Base-by-base conservation (phyloP, 64 coral and sea anemone species). In the Stichodactyla mertensii region DNA sequence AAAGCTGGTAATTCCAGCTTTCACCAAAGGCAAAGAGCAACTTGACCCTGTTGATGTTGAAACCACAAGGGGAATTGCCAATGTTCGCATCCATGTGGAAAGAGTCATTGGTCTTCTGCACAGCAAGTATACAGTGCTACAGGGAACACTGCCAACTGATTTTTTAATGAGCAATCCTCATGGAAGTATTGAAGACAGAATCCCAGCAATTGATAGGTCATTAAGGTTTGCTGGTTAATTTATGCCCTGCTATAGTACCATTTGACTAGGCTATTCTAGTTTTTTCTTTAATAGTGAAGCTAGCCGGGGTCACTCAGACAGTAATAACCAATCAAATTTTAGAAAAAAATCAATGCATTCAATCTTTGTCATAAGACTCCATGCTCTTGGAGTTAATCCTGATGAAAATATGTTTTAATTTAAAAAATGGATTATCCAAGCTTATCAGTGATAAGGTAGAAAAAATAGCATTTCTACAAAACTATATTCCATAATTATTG, bases 161-260 rank as follows among this genome's bases (percentile, higher is more conserved):
- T 87, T 87, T 78, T 26, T 87, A 51, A 87, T 87, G 7, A 54
- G 64, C 69, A 74, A 87, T 64, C 84, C 84, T 66, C 55, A 66
- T 64, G 53, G 26, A 62, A 28, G 61, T 23, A 20, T 55, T 20
- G 64, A 79, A 54, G 86, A 78, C 24, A 77, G 71, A 51, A 71
- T 55, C 71, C 86, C 86, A 9, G 7, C 53, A 77, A 79, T 87
- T 87, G 86, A 87, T 79, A 19, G 87, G 56, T 80, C 54, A 89
- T 89, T 28, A 89, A 69, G 64, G 87, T 89, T 89, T 89, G 87
- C 80, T 89, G 71, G 86, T 87, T 55, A 87, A 87, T 78, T 77
- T 87, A 77, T 87, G 70, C 52, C 69, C 86, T n/a, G 23, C 77
- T 57, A 82, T 82, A 64, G 64, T 89, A 82, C 87, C 87, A 61